Base-by-base conservation (phyloP, 2,888 invertebrate genomes). In the Myathropa florea region DNA sequence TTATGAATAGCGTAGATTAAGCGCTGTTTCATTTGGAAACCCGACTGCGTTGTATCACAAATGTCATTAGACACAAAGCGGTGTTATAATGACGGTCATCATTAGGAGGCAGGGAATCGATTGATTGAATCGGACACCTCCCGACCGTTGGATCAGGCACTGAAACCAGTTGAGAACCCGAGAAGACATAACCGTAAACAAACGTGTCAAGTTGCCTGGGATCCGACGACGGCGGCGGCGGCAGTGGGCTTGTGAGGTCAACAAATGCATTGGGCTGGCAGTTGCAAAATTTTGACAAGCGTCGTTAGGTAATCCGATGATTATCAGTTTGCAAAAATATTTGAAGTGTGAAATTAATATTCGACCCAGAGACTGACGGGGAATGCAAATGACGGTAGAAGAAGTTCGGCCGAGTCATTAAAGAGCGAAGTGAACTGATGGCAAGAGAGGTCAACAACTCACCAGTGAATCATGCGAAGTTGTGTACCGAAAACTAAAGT, bases 11-110 rank as follows among this genome's bases (percentile, higher is more conserved):
- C 46, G 60, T 36, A 55, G 53, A 68, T 63, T 63, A 70, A 70
- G 70, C 63, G 77, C 26, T 70, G 33, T 68, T 70, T 64, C n/a
- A 53, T 67, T 67, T 68, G 60, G 26, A 36, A 63, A 63, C 67
- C 59, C 30, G 57, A 30, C 24, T 68, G 26, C 4, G 12, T 46
- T 61, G 61, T 60, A 30, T 60, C 39, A 77, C 30, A 68, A 77
- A 68, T 77, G 77, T 77, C 61, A 77, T 68, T 33, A 53, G 61
- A 21, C 59, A 28, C 60, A 26, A 60, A 39, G 46, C 1, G 46
- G 23, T 46, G 33, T 23, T 14, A 23, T 65, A 33, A 64, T 68
- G 68, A 68, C 24, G 33, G 33, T 23, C 23, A 57, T 68, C 68
- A 68, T 68, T 57, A 57, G 57, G 28, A 33, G 3, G 3, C 33